These are phyloP conservation scores for Athalia rosae DNA, from an alignment of 2,888 invertebrate species.

Conservation along the genomic window DNA sequence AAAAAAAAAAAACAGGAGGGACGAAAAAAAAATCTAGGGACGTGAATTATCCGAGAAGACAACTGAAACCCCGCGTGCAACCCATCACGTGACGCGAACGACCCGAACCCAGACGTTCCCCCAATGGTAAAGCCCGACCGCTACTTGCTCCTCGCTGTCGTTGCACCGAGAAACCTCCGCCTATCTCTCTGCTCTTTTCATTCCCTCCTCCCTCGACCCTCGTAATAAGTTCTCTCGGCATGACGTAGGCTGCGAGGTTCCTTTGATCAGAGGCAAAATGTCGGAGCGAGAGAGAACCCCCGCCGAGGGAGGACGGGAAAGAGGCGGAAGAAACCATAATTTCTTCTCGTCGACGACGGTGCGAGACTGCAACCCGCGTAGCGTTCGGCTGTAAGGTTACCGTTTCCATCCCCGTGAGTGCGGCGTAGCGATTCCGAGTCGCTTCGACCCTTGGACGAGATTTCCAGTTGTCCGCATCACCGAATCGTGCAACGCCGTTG, in stretches of 20 bases:
- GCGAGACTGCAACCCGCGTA: constrained; percentile 9
- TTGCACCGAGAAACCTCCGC: constrained; percentile 10
- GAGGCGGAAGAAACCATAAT: constrained; percentile 38
- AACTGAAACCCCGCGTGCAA: background rate
- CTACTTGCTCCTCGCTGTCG: background rate
- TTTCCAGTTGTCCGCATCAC: constrained; percentile 14
- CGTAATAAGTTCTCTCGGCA: constrained; percentile 43
- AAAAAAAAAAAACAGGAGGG: too few relatives aligned
- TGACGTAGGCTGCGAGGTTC: constrained; percentile 42
- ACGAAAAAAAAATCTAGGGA: background rate
- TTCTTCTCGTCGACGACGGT: constrained; percentile 4
- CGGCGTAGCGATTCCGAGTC: background rate
- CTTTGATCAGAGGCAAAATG: constrained; percentile 42
- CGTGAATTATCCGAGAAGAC: background rate
- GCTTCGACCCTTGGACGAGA: constrained; percentile 6
- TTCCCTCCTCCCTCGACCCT: background rate
- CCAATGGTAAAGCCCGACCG: background rate
- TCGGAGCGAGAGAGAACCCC: constrained; percentile 10
- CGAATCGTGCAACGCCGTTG: too few relatives aligned
- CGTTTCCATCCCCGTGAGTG: background rate
- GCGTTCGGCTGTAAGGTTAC: constrained; percentile 1
- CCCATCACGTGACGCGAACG: background rate
- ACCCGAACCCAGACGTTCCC: constrained; percentile 9
- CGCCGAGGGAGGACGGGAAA: background rate
- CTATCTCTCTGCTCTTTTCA: background rate